Conservation (phyloP, 2,113 vertebrate species). For the Atrichornis clamosus region DNA sequence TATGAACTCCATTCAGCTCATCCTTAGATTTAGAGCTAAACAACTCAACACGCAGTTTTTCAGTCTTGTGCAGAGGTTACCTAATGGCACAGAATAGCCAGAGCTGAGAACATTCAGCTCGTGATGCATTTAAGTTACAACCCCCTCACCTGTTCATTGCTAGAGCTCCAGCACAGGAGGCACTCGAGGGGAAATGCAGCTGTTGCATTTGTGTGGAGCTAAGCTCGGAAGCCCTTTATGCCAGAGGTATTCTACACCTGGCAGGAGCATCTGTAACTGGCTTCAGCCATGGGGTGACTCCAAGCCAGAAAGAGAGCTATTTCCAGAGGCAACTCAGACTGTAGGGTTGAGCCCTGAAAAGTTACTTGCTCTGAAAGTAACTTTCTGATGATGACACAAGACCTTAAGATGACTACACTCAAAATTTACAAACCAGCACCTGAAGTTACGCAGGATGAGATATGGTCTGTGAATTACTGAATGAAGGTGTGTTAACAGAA, state of each 20-base stretch:
- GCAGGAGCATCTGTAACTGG: neutral
- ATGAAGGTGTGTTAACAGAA: neutral
- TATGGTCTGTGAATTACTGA: neutral
- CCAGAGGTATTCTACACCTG: neutral
- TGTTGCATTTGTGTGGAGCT: neutral
- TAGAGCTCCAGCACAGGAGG: neutral
- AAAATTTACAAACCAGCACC: neutral
- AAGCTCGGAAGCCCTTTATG: neutral
- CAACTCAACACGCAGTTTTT: neutral
- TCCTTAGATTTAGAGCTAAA: neutral
- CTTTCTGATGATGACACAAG: neutral
- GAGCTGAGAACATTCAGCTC: neutral
- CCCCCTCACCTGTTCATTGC: neutral
- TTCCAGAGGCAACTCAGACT: neutral
- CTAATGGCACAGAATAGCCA: neutral
- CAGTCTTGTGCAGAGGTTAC: neutral
- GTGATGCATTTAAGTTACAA: rapidly evolving
- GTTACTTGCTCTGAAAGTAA: neutral
- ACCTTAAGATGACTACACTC: neutral
- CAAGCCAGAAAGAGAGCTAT: neutral
- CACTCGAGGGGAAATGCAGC: neutral
- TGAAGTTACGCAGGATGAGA: neutral
- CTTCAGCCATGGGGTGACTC: neutral
- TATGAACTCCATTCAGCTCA: neutral
- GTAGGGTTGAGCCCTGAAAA: neutral